These are phyloP conservation scores for Polypterus senegalus DNA, from an alignment of 2,113 vertebrate species.

Conservation along the genomic window DNA sequence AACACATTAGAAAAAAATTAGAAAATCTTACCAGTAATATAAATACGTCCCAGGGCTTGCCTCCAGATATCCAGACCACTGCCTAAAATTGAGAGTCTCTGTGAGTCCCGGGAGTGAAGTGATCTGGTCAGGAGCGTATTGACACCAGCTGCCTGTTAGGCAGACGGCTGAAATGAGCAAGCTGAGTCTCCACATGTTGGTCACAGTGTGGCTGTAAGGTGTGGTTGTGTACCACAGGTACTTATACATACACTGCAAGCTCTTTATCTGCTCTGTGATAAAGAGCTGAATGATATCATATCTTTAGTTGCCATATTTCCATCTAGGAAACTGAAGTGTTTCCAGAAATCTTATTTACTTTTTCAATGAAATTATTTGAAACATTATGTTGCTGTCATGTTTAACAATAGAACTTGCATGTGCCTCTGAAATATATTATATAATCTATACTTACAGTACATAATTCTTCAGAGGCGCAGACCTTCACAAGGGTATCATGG, in stretches of 20 bases:
- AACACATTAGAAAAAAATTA: neutral
- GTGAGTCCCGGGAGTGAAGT: constrained; percentile 19
- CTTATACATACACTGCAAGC: neutral
- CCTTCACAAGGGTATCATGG: neutral
- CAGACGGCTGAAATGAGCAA: neutral
- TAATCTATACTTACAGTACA: neutral
- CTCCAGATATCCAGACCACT: constrained; percentile 24
- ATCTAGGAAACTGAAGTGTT: neutral
- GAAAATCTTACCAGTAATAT: constrained; percentile 24
- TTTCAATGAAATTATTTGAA: too few relatives aligned
- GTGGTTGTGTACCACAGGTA: neutral
- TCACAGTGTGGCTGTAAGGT: neutral
- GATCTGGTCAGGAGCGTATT: constrained; percentile 23
- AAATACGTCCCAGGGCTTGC: constrained; percentile 20
- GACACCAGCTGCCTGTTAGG: constrained; percentile 2
- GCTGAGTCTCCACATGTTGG: neutral
- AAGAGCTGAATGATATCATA: neutral
- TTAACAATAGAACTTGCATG: neutral
- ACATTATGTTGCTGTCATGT: neutral
- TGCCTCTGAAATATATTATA: neutral
- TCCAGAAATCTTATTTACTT: neutral
- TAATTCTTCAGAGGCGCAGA: neutral
- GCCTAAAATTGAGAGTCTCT: constrained; percentile 16
- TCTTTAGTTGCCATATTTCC: neutral
- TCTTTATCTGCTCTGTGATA: neutral